Percentiles rank a stretch among this genome's conserved stretches.
Evolutionary conservation across 2,797 vertebrate species (phyloP).

Genomic region (Sebastes umbrosus): DNA sequence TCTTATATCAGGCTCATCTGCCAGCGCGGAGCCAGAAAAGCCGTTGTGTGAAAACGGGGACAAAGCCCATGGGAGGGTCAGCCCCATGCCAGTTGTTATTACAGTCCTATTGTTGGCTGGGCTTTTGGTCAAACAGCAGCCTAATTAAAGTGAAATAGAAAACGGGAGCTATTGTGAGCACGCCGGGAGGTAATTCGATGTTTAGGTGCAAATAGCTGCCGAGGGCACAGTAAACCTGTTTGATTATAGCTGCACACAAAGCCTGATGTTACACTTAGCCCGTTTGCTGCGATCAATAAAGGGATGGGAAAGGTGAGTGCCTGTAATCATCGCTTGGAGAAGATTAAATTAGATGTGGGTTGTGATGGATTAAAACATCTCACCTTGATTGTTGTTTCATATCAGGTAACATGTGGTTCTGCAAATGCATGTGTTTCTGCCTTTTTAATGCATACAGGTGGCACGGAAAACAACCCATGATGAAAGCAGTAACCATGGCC

Average conservation of each 20-base stretch:
- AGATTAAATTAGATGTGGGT: background rate
- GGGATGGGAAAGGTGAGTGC: background rate
- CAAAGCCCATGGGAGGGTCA: conserved; percentile 45
- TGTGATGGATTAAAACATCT: background rate
- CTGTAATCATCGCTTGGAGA: background rate
- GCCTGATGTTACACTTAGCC: conserved; percentile 9
- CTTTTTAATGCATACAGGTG: background rate
- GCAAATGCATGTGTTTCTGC: background rate
- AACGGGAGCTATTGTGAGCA: conserved; percentile 38
- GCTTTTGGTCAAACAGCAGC: conserved; percentile 53
- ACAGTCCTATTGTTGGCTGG: conserved; percentile 49
- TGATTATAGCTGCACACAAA: conserved; percentile 27
- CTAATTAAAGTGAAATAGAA: conserved; percentile 66
- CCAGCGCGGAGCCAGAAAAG: conserved; percentile 49
- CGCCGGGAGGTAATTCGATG: conserved; percentile 34
- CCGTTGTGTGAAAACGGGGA: conserved; percentile 18
- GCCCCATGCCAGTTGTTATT: conserved; percentile 54
- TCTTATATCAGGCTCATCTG: conserved; percentile 61
- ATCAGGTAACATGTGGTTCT: background rate
- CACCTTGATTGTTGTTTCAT: background rate
- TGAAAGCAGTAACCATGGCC: conserved; percentile 1
- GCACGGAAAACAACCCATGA: background rate
- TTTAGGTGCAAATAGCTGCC: conserved; percentile 31
- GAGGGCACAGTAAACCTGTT: conserved; percentile 12
- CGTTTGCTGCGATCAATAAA: conserved; percentile 33